Conservation (phyloP, 2,888 invertebrate species). For the Eustalomyia histrio region DNA sequence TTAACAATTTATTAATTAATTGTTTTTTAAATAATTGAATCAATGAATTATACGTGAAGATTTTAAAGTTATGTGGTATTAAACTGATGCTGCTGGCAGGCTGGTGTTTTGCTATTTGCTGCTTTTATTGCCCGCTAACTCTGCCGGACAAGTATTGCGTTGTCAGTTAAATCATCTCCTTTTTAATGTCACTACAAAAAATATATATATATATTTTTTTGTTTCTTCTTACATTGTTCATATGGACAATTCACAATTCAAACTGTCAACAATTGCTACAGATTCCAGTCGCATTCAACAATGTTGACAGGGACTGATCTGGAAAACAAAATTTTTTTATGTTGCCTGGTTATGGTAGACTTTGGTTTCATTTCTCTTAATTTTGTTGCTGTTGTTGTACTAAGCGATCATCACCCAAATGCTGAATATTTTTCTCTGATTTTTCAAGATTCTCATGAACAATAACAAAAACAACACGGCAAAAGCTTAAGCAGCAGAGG, state of each 20-base stretch:
- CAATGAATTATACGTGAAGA: conserved; percentile 4
- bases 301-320: conserved; percentile 76
- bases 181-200: conserved; percentile 27
- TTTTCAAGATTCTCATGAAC: conserved; percentile 49
- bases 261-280: conserved; percentile 72
- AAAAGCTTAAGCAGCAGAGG: conserved; percentile 9
- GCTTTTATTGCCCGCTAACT: neutral
- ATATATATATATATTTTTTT: conserved; percentile 3
- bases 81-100: neutral
- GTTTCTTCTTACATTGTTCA: conserved; percentile 59
- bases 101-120: neutral
- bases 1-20: conserved; percentile 7
- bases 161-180: conserved; percentile 51
- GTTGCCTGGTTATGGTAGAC: conserved; percentile 36
- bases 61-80: neutral
- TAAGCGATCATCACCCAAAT: conserved; percentile 34
- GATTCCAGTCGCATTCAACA: conserved; percentile 69
- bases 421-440: conserved; percentile 46
- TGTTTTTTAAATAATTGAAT: conserved; percentile 7
- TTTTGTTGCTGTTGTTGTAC: conserved; percentile 27
- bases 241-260: conserved; percentile 66
- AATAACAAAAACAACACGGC: conserved; percentile 16
- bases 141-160: neutral
- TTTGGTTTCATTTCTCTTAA: conserved; percentile 27
- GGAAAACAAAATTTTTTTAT: conserved; percentile 70